These are phyloP conservation scores for Lapara coniferarum DNA, from an alignment of 2,888 invertebrate species.

Conservation along the genomic window DNA sequence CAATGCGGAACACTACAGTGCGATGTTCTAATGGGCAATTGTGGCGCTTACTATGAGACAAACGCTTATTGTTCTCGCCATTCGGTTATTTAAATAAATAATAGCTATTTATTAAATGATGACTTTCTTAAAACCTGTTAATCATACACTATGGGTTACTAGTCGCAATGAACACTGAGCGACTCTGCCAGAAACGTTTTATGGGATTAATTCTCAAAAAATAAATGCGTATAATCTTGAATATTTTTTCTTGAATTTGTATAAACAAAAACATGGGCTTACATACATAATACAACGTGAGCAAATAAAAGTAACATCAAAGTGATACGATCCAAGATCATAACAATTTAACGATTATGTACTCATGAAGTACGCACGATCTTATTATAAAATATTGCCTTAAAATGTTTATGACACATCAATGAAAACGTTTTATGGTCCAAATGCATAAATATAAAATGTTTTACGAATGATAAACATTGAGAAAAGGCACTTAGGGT, in stretches of 20 bases:
- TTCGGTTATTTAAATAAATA: no score
- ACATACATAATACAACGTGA: not conserved
- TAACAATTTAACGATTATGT: conserved; percentile 19
- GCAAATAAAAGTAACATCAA: conserved; percentile 8
- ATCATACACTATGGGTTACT: no score
- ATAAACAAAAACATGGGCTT: not conserved
- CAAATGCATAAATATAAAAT: conserved; percentile 8
- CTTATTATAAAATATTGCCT: conserved; percentile 17
- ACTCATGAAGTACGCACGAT: conserved; percentile 13
- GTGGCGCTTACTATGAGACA: no score
- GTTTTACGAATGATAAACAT: conserved; percentile 13
- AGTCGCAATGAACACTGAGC: no score
- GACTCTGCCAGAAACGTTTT: no score
- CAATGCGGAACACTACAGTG: no score
- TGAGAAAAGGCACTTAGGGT: not conserved
- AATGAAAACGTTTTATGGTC: conserved; percentile 15
- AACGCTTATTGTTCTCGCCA: no score
- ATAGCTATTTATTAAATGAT: no score
- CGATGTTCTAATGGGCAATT: no score
- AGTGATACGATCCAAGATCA: not conserved
- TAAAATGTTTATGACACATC: conserved; percentile 18
- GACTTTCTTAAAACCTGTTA: no score
- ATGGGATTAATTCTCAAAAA: no score
- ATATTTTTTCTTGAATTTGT: no score
- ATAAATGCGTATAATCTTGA: not conserved